Percentiles rank a stretch among this genome's conserved stretches.
Evolutionary conservation across 2,888 invertebrate genomes (phyloP).

Genomic region (Chrysolina haemoptera): DNA sequence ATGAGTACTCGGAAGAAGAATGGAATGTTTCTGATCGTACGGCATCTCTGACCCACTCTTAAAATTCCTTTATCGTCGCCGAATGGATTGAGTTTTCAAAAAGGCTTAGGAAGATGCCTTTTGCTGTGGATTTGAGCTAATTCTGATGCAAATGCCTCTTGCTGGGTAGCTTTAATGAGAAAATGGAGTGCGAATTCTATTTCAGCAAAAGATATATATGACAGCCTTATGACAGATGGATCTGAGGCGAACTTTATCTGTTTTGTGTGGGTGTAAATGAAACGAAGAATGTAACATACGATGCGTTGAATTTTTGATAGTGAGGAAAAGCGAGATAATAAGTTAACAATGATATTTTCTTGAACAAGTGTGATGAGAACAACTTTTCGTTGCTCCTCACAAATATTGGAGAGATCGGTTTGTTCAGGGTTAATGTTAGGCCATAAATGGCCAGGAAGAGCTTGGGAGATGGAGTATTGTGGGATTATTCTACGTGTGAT

Average conservation of each 20-base stretch:
- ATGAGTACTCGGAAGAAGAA: constrained; percentile 13
- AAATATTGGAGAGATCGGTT: not conserved
- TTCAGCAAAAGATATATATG: not conserved
- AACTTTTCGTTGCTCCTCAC: not conserved
- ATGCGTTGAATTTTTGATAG: constrained; percentile 1
- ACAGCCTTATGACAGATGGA: not conserved
- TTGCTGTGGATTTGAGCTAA: not conserved
- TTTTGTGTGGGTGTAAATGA: not conserved
- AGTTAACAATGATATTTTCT: not conserved
- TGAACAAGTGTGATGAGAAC: too few species aligned
- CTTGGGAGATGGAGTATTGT: too few species aligned
- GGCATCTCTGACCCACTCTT: constrained; percentile 38
- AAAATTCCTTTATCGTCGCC: constrained; percentile 36
- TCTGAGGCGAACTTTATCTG: not conserved
- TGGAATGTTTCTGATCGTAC: constrained; percentile 35
- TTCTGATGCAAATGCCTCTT: not conserved
- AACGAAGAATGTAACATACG: not conserved
- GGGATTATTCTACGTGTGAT: not conserved
- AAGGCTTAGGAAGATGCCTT: constrained; percentile 15
- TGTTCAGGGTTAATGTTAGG: constrained; percentile 12
- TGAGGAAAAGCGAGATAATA: not conserved
- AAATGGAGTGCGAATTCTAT: too few species aligned
- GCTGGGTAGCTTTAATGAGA: too few species aligned
- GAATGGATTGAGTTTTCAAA: constrained; percentile 40
- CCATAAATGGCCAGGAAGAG: not conserved